Percentiles rank a stretch among this genome's conserved stretches.
phyloP scores from a whole-genome alignment of 2,888 invertebrate genomes.

The Lithophane ornitopus region DNA sequence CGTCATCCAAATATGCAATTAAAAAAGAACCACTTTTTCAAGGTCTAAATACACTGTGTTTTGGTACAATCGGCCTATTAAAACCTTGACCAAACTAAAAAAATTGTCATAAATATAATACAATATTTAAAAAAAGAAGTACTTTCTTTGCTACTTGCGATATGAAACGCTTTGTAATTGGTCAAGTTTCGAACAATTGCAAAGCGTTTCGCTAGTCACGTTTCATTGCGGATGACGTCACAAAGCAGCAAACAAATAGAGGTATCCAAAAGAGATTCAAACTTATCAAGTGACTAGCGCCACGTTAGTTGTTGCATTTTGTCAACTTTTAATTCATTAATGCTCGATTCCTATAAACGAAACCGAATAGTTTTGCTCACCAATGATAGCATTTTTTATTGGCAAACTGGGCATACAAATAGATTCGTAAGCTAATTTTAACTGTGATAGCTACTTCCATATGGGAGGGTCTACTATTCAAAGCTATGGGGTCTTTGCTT shows the following conservation, averaged over 20 bases:
- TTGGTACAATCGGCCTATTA: constrained; percentile 21
- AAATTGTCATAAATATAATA: background rate
- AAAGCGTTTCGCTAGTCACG: no score
- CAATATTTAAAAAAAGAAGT: background rate
- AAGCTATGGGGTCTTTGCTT: no score
- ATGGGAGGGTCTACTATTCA: no score
- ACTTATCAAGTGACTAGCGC: background rate
- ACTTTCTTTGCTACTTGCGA: background rate
- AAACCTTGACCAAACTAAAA: constrained; percentile 21
- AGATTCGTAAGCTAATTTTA: no score
- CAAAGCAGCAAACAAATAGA: background rate
- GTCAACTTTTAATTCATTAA: background rate
- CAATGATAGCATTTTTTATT: no score
- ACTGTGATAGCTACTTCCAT: no score
- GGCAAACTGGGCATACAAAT: no score
- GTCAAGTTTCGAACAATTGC: background rate
- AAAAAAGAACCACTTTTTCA: constrained; percentile 15
- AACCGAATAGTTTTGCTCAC: no score
- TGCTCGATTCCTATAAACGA: no score
- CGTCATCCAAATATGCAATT: constrained; percentile 11
- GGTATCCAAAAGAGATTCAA: constrained; percentile 2
- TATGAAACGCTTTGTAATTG: background rate
- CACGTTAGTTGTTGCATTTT: background rate
- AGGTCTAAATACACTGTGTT: background rate
- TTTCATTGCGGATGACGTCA: background rate